Percentiles rank a stretch among this genome's conserved stretches.
phyloP scores from a whole-genome alignment of 1,140 invertebrate genomes.

The Pararge aegeria region DNA sequence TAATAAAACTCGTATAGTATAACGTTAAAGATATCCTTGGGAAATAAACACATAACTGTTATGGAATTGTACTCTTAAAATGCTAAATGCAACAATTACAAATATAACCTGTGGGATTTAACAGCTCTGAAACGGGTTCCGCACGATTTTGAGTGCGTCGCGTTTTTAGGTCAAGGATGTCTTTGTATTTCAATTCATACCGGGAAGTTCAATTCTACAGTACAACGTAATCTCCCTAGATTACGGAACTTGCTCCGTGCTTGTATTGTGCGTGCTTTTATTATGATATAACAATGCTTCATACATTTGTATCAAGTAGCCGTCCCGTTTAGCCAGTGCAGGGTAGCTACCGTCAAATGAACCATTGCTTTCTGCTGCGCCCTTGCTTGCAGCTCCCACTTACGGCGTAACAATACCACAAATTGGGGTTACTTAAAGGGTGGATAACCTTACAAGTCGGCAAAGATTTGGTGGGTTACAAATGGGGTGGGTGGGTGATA shows the following conservation, averaged over 20 bases:
- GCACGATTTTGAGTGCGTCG: conserved; percentile 13
- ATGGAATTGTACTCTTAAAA: background rate
- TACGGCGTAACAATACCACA: too few relatives aligned
- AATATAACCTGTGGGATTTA: conserved; percentile 50
- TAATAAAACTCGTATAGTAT: background rate
- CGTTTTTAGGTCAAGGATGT: conserved; percentile 52
- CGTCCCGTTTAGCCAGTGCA: background rate
- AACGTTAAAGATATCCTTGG: background rate
- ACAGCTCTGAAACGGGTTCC: conserved; percentile 33
- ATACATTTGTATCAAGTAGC: background rate
- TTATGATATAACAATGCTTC: background rate
- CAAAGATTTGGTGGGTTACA: too few relatives aligned
- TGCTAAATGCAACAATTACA: conserved; percentile 36
- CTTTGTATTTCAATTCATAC: conserved; percentile 37
- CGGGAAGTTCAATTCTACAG: conserved; percentile 36
- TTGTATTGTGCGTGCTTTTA: conserved; percentile 4
- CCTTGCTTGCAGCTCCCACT: too few relatives aligned
- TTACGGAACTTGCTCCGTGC: conserved; percentile 43
- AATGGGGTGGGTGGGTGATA: too few relatives aligned
- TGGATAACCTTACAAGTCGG: too few relatives aligned
- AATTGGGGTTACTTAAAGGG: too few relatives aligned
- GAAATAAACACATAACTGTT: too few relatives aligned
- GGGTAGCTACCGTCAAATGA: too few relatives aligned
- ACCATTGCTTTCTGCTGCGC: too few relatives aligned
- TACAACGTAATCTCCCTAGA: too few relatives aligned